Percentiles rank a stretch among this genome's conserved stretches.
phyloP scores from a whole-genome alignment of 2,888 invertebrate species.

The Melolontha melolontha region DNA sequence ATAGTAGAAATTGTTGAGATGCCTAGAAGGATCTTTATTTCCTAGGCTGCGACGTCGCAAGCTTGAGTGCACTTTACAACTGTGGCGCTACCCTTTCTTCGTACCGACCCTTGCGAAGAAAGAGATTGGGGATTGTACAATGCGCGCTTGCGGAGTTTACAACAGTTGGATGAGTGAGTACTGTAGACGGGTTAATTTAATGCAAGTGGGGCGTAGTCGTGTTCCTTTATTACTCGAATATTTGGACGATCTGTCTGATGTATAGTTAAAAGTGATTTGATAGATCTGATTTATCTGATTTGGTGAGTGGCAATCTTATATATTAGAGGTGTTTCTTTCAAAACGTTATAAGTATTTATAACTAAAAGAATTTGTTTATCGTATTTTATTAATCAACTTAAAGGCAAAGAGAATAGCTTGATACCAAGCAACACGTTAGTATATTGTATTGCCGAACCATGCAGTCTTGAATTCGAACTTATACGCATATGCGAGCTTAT shows the following conservation, averaged over 20 bases:
- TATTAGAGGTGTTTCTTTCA: too few species aligned
- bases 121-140: neutral
- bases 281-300: constrained; percentile 5
- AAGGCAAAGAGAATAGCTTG: too few species aligned
- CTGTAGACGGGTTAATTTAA: constrained; percentile 7
- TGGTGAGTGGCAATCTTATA: too few species aligned
- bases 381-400: too few species aligned
- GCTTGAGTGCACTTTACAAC: constrained; percentile 46
- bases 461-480: too few species aligned
- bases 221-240: constrained; percentile 11
- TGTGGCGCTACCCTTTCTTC: constrained; percentile 3
- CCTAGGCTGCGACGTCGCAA: constrained; percentile 42
- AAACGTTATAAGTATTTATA: too few species aligned
- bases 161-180: constrained; percentile 4
- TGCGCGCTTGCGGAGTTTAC: constrained; percentile 4
- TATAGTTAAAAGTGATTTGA: constrained; percentile 1
- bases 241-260: constrained; percentile 19
- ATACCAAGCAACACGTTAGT: too few species aligned
- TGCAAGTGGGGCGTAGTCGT: constrained; percentile 13
- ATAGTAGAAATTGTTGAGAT: constrained; percentile 42
- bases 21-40: constrained; percentile 45
- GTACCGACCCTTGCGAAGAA: constrained; percentile 8
- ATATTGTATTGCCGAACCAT: too few species aligned
- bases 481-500: too few species aligned
- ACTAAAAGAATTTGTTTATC: too few species aligned